Evolutionary conservation across 2,888 invertebrate genomes (phyloP), one percentile per base, ranked within the genome.

Genomic region (Caenorhabditis imperialis): DNA sequence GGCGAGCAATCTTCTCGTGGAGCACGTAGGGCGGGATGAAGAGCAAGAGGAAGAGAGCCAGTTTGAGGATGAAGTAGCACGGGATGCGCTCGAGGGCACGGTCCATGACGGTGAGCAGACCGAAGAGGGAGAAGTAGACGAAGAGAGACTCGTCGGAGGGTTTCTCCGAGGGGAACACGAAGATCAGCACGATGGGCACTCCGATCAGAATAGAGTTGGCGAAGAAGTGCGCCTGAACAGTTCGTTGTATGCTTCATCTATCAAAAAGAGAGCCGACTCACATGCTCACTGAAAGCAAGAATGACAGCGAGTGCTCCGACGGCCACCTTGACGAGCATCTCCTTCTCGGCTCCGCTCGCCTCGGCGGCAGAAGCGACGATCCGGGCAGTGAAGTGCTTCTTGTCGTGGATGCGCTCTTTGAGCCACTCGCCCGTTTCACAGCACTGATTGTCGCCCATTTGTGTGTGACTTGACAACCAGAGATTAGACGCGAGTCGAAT

Each of bases 51-150:
- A 79, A 60, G 2, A 79, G 45, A 18, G 53, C 45, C 14, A 79
- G 30, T 47, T 79, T 79, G 12, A 75, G 12, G 12, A 69, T 25
- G 48, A 77, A 79, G 42, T 79, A 79, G 54, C 40, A 47, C 1
- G 77, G 75, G 23, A 79, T 55, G 8, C n/a, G 27, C 48, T 79
- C 75, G 22, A 79, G 50, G 40, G 27, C 48, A 0, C 77, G 63
- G 42, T 79, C 79, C 33, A 79, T 50, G 14, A 63, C 37, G 14
- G 75, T 77, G 5, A 75, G 25, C 0, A 30, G 37, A 23, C 75
- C 75, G 50, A 77, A 79, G 12, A 60, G 22, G 8, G 63, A 45
- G 45, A 75, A 79, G 50, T 75, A 79, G 38, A 75, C 51, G 37
- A 73, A 60, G 14, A 79, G 74, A 1, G 58, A 63, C 14, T 75